Conservation (phyloP, 1,140 invertebrate species). For the Neotoxoptera formosana region DNA sequence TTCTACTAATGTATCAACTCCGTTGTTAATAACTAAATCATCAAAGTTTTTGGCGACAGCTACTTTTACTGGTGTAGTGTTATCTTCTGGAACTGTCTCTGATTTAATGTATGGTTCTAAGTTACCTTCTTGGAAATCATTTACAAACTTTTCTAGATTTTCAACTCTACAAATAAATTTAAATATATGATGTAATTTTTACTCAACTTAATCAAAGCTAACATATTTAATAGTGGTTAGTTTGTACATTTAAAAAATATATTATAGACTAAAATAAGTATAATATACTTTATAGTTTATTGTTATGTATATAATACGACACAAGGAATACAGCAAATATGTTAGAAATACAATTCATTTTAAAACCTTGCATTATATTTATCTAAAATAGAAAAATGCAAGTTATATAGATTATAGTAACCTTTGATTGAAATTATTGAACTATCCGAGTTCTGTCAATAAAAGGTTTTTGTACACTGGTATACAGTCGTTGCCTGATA, state of each 20-base stretch:
- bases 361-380: not conserved
- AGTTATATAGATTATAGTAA: not conserved
- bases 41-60: constrained; percentile 98
- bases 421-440: not conserved
- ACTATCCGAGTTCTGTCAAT: not conserved
- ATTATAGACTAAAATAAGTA: too few species aligned
- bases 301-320: not conserved
- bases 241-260: not conserved
- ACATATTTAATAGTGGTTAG: not conserved
- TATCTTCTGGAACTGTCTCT: constrained; percentile 87
- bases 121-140: constrained; percentile 81
- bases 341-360: not conserved
- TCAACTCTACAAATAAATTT: constrained; percentile 74
- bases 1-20: constrained; percentile 93
- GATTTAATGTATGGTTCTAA: constrained; percentile 95
- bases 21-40: constrained; percentile 89
- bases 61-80: constrained; percentile 85
- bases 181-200: not conserved
- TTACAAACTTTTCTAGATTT: constrained; percentile 86
- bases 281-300: not conserved
- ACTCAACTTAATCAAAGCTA: constrained; percentile 11
- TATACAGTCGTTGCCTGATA: too few species aligned
- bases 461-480: not conserved
- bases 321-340: not conserved
- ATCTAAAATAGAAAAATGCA: not conserved